Base-by-base conservation (phyloP, 2,113 vertebrate genomes). In the Oncorhynchus nerka region DNA sequence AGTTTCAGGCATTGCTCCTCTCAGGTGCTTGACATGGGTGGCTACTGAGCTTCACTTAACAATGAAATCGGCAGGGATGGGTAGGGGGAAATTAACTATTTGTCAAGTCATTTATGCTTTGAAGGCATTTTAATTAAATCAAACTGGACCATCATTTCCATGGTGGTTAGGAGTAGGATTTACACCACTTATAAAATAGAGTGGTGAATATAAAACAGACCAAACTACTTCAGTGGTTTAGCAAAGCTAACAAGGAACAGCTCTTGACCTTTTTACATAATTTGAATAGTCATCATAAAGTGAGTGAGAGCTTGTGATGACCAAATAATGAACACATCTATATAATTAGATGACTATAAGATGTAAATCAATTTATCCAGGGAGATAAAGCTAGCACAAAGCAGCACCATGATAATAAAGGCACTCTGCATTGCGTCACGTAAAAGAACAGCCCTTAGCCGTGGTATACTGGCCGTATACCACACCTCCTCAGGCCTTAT, bases 11-110 rank as follows among this genome's bases (percentile, higher is more conserved):
- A 22, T 8, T 13, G 30, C 20, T 1, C 13, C 55, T 26, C n/a
- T 73, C 68, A 70, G 68, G 19, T 70, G 19, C n/a, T 48, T 70
- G 39, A 45, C 32, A 70, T 70, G 32, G 45, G 68, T 69, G 68
- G 20, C 19, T n/a, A 34, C 32, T 45, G 16, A 68, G 16, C 30
- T 19, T 68, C 65, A 67, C 28, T 34, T 39, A 1, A 68, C 22
- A 70, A 49, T 70, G n/a, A 70, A 49, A 70, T 70, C 2, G 7
- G 11, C 49, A 70, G 4, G 45, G 68, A 49, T n/a, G 12, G 28
- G 16, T 22, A 30, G 12, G 26, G 39, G 45, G 68, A 22, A 5
- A 48, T 49, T 15, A 49, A 49, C 39, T 15, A 5, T 70, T 70
- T 70, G 68, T 49, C 34, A 22, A 70, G 34, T 48, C 22, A 12